These are phyloP conservation scores for Chaetura pelagica DNA, from an alignment of 2,113 vertebrate species.

Conservation along the genomic window DNA sequence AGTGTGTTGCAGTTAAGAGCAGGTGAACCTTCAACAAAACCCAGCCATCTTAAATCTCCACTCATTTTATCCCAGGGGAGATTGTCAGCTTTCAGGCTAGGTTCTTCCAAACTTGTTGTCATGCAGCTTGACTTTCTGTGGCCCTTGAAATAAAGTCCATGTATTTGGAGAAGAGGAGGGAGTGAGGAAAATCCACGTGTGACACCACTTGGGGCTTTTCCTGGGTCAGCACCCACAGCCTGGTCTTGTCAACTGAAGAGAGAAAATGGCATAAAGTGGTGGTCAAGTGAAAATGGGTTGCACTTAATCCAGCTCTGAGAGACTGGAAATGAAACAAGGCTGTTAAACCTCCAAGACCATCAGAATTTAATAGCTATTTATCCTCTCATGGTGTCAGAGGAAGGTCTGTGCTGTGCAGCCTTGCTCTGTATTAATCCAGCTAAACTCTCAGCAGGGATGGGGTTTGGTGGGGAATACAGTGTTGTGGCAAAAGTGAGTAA, in stretches of 20 bases:
- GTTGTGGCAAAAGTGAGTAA: neutral
- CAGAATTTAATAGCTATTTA: neutral
- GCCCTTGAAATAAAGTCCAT: neutral
- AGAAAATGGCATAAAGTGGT: neutral
- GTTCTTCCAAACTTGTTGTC: neutral
- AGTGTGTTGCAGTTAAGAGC: neutral
- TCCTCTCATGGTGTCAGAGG: neutral
- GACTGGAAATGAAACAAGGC: neutral
- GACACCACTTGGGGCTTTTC: neutral
- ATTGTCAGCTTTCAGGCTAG: neutral
- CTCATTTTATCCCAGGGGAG: neutral
- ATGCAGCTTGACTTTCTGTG: neutral
- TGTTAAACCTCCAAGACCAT: neutral
- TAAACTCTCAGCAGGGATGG: neutral
- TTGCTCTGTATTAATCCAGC: neutral
- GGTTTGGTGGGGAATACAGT: fast-evolving
- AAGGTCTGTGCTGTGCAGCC: neutral
- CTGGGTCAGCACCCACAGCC: neutral
- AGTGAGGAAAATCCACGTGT: neutral
- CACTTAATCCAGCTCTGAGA: neutral
- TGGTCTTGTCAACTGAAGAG: neutral
- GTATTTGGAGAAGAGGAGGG: neutral
- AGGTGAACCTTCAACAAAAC: neutral
- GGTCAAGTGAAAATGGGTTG: neutral
- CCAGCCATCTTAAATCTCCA: neutral